A percentile compares a stretch with the other conserved stretches of the same genome.
These are phyloP conservation scores for Caenorhabditis angaria DNA, from an alignment of 2,888 invertebrate genomes.

Conservation along the genomic window DNA sequence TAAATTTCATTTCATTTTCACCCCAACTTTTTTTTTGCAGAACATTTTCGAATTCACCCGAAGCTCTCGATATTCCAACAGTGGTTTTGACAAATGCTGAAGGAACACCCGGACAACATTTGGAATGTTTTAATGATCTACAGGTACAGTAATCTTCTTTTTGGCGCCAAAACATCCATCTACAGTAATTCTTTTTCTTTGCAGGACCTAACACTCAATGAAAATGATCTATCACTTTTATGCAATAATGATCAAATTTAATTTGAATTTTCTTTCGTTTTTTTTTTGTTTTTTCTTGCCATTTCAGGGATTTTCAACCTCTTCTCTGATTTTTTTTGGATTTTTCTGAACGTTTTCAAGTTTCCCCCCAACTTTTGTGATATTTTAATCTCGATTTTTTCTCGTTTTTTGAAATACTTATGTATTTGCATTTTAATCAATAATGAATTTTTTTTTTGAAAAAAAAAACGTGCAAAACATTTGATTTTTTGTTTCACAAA, in stretches of 20 bases:
- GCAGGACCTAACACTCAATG: slow-evolving; percentile 33
- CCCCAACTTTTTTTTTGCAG: background rate
- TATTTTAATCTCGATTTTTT: background rate
- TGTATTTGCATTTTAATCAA: background rate
- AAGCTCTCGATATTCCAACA: slow-evolving; percentile 53
- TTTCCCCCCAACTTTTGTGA: background rate
- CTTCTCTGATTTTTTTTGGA: background rate
- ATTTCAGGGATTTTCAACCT: background rate
- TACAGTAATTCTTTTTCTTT: background rate
- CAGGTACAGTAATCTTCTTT: background rate
- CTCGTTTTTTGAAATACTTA: background rate
- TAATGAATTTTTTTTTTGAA: background rate
- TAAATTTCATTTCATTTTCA: no score
- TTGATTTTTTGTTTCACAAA: background rate
- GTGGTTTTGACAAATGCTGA: slow-evolving; percentile 67
- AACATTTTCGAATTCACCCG: slow-evolving; percentile 41
- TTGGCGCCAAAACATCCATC: background rate
- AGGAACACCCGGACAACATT: slow-evolving; percentile 53
- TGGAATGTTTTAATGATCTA: slow-evolving; percentile 54
- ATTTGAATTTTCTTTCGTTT: background rate
- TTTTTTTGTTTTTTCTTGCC: background rate
- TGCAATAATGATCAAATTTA: slow-evolving; percentile 13
- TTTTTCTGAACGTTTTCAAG: background rate
- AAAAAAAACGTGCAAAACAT: background rate
- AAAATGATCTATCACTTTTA: slow-evolving; percentile 17